A percentile compares a stretch with the other conserved stretches of the same genome.
phyloP scores from a whole-genome alignment of 2,797 vertebrate species.

The Margarornis squamiger region DNA sequence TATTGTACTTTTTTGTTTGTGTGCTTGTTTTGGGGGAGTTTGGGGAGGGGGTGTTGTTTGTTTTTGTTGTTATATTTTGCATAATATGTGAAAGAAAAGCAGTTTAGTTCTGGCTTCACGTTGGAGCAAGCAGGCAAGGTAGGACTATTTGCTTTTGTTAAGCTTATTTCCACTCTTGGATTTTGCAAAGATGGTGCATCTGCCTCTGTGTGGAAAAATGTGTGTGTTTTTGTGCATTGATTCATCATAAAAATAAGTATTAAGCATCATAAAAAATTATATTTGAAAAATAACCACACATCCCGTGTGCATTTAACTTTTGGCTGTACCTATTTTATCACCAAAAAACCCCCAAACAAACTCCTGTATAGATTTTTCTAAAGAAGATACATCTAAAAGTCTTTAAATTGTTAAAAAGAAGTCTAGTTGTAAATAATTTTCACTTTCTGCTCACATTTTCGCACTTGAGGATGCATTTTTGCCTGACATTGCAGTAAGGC shows the following conservation, averaged over 20 bases:
- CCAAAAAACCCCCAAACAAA: too few species aligned
- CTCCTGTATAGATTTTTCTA: not conserved
- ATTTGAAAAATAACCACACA: not conserved
- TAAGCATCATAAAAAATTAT: not conserved
- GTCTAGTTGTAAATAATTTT: not conserved
- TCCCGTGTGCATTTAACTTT: not conserved
- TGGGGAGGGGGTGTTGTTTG: too few species aligned
- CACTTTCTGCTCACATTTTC: not conserved
- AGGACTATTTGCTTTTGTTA: not conserved
- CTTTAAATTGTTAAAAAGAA: not conserved
- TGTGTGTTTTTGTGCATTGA: not conserved
- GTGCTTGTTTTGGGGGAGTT: too few species aligned
- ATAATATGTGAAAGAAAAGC: not conserved
- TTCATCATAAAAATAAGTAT: not conserved
- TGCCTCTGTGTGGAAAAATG: not conserved
- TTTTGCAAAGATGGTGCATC: not conserved
- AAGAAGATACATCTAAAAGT: not conserved
- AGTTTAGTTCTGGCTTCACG: not conserved
- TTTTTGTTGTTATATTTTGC: not conserved
- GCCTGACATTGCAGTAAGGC: not conserved
- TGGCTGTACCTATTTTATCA: not conserved
- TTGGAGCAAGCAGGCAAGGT: not conserved
- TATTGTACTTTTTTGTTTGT: not conserved
- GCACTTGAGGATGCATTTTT: not conserved
- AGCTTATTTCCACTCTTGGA: not conserved